These are phyloP conservation scores for Beroe forskalii DNA, from an alignment of 37 sponge, comb jelly and placozoan genomes.

Conservation along the genomic window DNA sequence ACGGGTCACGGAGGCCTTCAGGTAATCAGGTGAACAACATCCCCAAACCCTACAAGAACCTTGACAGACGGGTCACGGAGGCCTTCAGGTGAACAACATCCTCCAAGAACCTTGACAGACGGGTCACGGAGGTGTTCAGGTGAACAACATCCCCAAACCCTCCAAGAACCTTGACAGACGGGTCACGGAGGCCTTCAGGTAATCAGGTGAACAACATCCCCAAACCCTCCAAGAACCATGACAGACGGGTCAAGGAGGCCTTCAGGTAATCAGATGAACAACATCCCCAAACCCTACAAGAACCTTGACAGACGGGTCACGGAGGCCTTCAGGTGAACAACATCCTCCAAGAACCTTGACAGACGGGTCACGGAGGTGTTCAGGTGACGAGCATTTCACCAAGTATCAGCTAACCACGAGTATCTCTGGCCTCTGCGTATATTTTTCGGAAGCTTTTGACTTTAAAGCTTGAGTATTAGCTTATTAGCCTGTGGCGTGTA, in stretches of 20 bases:
- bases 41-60: constrained; percentile 62
- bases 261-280: constrained; percentile 62
- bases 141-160: constrained; percentile 62
- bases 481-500: too few species aligned
- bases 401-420: too few species aligned
- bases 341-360: neutral
- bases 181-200: constrained; percentile 56
- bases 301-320: constrained; percentile 32
- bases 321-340: constrained; percentile 35
- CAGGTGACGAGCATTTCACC: too few species aligned
- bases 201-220: constrained; percentile 62
- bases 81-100: constrained; percentile 54
- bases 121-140: constrained; percentile 53
- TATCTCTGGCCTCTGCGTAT: too few species aligned
- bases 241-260: constrained; percentile 22
- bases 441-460: too few species aligned
- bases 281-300: constrained; percentile 35
- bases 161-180: constrained; percentile 55
- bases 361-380: neutral
- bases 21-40: constrained; percentile 37
- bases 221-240: constrained; percentile 62
- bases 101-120: constrained; percentile 52
- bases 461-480: too few species aligned
- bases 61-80: constrained; percentile 32
- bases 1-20: constrained; percentile 41